Conservation (phyloP, 2,113 vertebrate genomes). For the Lampris incognitus region DNA sequence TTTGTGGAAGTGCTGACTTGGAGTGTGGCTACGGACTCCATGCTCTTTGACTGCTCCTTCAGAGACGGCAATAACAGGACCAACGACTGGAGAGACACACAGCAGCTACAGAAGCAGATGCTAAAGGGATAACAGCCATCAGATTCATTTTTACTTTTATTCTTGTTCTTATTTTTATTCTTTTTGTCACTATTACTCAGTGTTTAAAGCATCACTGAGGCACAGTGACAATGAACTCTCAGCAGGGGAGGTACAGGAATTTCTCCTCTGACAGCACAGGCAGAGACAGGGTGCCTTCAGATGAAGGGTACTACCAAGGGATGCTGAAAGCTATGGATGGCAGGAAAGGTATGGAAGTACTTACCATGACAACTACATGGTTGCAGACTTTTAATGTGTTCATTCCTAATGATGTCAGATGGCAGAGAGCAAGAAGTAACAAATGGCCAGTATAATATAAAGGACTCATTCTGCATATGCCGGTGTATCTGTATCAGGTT, state of each 20-base stretch:
- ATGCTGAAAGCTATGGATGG: conserved; percentile 83
- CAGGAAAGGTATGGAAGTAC: conserved; percentile 79
- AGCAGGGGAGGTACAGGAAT: conserved; percentile 76
- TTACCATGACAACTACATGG: conserved; percentile 9
- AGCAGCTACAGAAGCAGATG: conserved; percentile 32
- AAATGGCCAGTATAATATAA: no score
- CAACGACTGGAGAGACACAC: conserved; percentile 30
- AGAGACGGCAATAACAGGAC: conserved; percentile 3
- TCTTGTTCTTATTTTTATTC: neutral
- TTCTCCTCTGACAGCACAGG: conserved; percentile 71
- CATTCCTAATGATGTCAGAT: conserved; percentile 10
- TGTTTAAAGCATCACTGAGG: conserved; percentile 8
- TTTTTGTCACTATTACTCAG: conserved; percentile 43
- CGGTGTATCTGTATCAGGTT: neutral
- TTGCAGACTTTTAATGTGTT: conserved; percentile 4
- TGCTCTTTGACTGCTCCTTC: conserved; percentile 13
- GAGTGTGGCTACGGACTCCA: conserved; percentile 53
- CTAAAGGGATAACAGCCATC: neutral
- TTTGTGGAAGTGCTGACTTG: conserved; percentile 41
- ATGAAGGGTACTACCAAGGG: conserved; percentile 81
- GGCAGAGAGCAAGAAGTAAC: neutral
- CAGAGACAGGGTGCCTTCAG: conserved; percentile 78
- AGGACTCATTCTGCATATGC: neutral
- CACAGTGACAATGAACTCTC: conserved; percentile 70
- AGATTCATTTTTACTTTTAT: conserved; percentile 19